phyloP scores from a whole-genome alignment of 2,888 invertebrate species.

The Celastrina argiolus region DNA sequence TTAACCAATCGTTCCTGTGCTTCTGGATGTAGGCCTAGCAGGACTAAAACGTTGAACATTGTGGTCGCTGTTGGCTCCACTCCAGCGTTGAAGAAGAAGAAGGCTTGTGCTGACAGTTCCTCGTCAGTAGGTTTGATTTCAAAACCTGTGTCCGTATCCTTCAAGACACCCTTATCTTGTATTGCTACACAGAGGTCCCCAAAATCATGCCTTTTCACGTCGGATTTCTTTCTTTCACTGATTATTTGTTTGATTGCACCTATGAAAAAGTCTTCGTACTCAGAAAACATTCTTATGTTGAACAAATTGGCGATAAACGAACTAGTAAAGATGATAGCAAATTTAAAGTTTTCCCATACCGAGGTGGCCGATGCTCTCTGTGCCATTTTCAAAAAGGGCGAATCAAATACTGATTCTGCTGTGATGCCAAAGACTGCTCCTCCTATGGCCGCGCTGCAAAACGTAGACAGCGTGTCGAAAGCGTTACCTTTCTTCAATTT shows the following conservation, averaged over 20 bases:
- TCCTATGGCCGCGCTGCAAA: slow-evolving; percentile 41
- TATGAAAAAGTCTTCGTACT: slow-evolving; percentile 51
- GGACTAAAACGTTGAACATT: slow-evolving; percentile 46
- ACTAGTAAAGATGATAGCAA: slow-evolving; percentile 31
- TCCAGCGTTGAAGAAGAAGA: slow-evolving; percentile 60
- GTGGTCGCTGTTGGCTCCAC: slow-evolving; percentile 55
- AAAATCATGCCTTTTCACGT: slow-evolving; percentile 51
- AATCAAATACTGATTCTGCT: slow-evolving; percentile 44
- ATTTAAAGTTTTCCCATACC: slow-evolving; percentile 31
- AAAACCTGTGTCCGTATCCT: slow-evolving; percentile 44
- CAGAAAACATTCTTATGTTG: slow-evolving; percentile 44
- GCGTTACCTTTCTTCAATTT: slow-evolving; percentile 37
- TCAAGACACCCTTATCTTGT: slow-evolving; percentile 47
- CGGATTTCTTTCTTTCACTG: slow-evolving; percentile 43
- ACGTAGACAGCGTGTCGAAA: slow-evolving; percentile 36
- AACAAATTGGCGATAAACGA: slow-evolving; percentile 36
- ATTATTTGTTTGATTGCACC: slow-evolving; percentile 50
- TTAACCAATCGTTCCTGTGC: slow-evolving; percentile 47
- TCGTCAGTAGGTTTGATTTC: slow-evolving; percentile 54
- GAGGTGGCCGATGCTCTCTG: slow-evolving; percentile 31
- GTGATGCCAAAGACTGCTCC: slow-evolving; percentile 52
- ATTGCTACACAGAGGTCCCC: slow-evolving; percentile 51
- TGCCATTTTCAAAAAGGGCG: slow-evolving; percentile 41
- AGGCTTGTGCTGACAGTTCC: slow-evolving; percentile 52
- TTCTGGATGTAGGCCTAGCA: slow-evolving; percentile 51